These are phyloP conservation scores for Psophia crepitans DNA, from an alignment of 2,113 vertebrate genomes.

Conservation along the genomic window DNA sequence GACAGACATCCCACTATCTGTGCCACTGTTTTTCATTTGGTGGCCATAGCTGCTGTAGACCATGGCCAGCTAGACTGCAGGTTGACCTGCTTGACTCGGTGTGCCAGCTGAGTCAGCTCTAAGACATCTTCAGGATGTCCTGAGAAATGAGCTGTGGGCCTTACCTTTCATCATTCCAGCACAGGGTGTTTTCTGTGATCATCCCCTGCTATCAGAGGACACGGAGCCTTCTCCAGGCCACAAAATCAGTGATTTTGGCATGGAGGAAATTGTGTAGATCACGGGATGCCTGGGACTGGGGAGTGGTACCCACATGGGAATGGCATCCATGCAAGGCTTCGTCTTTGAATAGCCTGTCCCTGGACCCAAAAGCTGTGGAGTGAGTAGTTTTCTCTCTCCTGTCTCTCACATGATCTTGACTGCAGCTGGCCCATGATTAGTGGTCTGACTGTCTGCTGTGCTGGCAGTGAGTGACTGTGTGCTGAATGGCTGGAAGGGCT, in stretches of 20 bases:
- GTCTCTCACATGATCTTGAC: neutral
- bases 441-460: neutral
- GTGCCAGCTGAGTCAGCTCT: neutral
- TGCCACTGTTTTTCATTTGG: neutral
- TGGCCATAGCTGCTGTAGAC: neutral
- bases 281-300: neutral
- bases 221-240: neutral
- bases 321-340: neutral
- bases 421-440: neutral
- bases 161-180: neutral
- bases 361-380: neutral
- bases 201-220: neutral
- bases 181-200: neutral
- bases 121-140: neutral
- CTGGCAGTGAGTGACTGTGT: neutral
- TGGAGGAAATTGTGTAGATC: neutral
- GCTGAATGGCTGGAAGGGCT: neutral
- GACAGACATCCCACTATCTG: fast-evolving
- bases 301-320: neutral
- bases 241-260: neutral
- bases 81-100: neutral
- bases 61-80: neutral
- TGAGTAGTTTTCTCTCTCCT: neutral
- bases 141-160: neutral
- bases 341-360: neutral